These are phyloP conservation scores for Crepidodera aurea DNA, from an alignment of 2,888 invertebrate genomes.

Conservation along the genomic window DNA sequence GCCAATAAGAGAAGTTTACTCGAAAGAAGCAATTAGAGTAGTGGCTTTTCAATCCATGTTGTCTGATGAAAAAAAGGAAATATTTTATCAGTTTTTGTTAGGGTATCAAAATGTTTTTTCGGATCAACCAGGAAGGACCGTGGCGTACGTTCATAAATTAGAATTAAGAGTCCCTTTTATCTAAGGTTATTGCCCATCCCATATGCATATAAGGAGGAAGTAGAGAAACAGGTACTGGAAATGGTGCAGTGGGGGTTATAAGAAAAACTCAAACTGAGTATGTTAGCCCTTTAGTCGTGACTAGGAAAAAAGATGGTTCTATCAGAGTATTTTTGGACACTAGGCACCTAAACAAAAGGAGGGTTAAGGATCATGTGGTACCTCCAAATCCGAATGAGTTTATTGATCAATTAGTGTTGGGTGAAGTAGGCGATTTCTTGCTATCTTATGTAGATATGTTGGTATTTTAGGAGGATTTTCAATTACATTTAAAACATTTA, in stretches of 20 bases:
- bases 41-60: background rate
- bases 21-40: background rate
- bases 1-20: background rate
- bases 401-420: background rate
- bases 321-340: conserved; percentile 13
- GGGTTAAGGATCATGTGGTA: conserved; percentile 11
- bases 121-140: conserved; percentile 12
- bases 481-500: too few species aligned
- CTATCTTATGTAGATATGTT: too few species aligned
- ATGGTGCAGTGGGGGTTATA: conserved; percentile 24
- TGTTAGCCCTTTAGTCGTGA: conserved; percentile 1
- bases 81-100: background rate
- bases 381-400: conserved; percentile 8
- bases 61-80: background rate
- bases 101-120: conserved; percentile 7
- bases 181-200: background rate
- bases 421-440: too few species aligned
- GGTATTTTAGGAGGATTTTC: too few species aligned
- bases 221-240: conserved; percentile 3
- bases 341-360: background rate
- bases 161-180: too few species aligned
- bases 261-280: background rate
- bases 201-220: background rate
- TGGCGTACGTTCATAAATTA: background rate
- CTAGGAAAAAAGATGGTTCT: background rate